These are phyloP conservation scores for Vanessa cardui DNA, from an alignment of 2,888 invertebrate species.

Conservation along the genomic window DNA sequence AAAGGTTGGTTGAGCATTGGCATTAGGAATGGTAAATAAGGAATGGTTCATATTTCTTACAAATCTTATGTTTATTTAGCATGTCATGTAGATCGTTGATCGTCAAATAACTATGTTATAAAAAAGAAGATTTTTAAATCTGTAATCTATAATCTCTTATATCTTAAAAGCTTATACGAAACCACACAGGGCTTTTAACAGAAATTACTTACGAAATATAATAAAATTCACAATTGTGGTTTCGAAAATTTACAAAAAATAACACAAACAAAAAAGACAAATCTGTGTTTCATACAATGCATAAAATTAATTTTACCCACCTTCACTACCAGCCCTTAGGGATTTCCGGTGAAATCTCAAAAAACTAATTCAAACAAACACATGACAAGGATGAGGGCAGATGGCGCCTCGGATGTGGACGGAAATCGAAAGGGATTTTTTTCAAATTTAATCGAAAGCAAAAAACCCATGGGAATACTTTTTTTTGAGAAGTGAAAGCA, in stretches of 20 bases:
- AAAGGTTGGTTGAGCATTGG: too few relatives aligned
- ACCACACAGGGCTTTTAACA: too few relatives aligned
- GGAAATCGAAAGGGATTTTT: constrained; percentile 79
- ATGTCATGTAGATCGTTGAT: too few relatives aligned
- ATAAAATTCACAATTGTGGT: too few relatives aligned
- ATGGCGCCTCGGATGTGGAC: constrained; percentile 70
- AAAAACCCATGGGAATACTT: constrained; percentile 65
- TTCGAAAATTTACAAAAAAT: neutral
- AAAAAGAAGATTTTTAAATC: too few relatives aligned
- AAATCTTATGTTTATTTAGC: too few relatives aligned
- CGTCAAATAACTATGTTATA: too few relatives aligned
- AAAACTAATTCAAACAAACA: constrained; percentile 73
- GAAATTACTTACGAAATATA: too few relatives aligned
- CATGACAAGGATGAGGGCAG: constrained; percentile 73
- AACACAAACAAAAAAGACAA: neutral
- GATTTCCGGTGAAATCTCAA: constrained; percentile 76
- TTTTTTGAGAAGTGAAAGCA: constrained; percentile 65
- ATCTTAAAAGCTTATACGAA: too few relatives aligned
- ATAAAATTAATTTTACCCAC: constrained; percentile 22
- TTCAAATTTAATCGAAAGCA: constrained; percentile 52
- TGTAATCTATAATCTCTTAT: too few relatives aligned
- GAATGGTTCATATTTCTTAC: too few relatives aligned
- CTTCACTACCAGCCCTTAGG: constrained; percentile 28
- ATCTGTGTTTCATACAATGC: constrained; percentile 8
- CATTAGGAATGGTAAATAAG: too few relatives aligned